These are phyloP conservation scores for Tachina grossa DNA, from an alignment of 2,888 invertebrate genomes.

Conservation along the genomic window DNA sequence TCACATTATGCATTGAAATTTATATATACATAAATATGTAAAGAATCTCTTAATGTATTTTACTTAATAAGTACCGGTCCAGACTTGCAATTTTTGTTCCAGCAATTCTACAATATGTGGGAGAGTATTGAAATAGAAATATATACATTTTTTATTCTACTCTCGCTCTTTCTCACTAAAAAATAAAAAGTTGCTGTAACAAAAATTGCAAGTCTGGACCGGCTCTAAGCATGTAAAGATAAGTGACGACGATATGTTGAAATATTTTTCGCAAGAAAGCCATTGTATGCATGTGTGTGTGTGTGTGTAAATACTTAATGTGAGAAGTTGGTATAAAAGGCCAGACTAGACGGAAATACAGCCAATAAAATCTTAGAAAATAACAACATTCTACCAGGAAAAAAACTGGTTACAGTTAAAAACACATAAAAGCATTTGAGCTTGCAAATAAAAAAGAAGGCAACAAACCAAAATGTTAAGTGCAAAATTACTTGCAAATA, in stretches of 20 bases:
- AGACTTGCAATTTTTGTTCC: too few species aligned
- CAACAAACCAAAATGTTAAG: not conserved
- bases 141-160: too few species aligned
- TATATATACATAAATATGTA: not conserved
- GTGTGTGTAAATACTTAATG: not conserved
- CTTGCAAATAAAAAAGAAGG: not conserved
- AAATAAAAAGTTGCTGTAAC: too few species aligned
- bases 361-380: constrained; percentile 61
- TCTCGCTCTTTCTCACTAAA: too few species aligned
- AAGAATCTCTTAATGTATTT: constrained; percentile 8
- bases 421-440: not conserved
- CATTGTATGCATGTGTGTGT: not conserved
- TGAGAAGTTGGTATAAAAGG: constrained; percentile 30
- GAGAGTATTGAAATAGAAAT: too few species aligned
- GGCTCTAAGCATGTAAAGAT: too few species aligned
- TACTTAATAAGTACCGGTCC: constrained; percentile 34
- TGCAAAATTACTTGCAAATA: constrained; percentile 6
- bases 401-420: constrained; percentile 10
- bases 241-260: not conserved
- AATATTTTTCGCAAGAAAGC: not conserved
- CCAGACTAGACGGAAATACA: constrained; percentile 54
- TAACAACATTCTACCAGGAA: constrained; percentile 16
- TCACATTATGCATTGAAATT: not conserved
- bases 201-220: too few species aligned
- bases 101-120: too few species aligned